Conservation (phyloP, 1,140 invertebrate genomes). For the Saccostrea glomerata region DNA sequence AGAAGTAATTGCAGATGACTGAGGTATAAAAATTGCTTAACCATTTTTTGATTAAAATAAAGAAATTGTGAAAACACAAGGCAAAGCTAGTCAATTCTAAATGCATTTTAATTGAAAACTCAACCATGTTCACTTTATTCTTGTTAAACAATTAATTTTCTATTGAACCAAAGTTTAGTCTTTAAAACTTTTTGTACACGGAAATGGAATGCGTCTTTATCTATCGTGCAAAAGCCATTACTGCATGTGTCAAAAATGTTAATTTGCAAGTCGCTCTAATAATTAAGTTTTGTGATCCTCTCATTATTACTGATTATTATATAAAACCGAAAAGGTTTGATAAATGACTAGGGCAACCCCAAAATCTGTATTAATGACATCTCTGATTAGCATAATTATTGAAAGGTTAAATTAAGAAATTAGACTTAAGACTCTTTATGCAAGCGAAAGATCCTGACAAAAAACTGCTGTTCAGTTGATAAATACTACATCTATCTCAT, state of each 20-base stretch:
- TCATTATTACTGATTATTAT: slow-evolving; percentile 21
- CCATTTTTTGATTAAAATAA: too few species aligned
- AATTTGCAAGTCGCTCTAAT: slow-evolving; percentile 12
- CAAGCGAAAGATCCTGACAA: too few species aligned
- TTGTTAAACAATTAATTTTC: not conserved
- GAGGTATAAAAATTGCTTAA: too few species aligned
- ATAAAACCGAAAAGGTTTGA: not conserved
- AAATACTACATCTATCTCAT: too few species aligned
- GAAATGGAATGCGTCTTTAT: not conserved
- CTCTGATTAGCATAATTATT: slow-evolving; percentile 8
- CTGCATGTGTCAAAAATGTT: slow-evolving; percentile 23
- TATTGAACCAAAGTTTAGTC: not conserved
- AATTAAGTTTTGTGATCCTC: not conserved
- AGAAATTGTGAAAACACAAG: too few species aligned
- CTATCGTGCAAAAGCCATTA: slow-evolving; percentile 8
- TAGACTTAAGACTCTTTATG: too few species aligned
- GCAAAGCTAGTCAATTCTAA: too few species aligned
- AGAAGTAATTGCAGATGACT: too few species aligned
- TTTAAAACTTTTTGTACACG: not conserved
- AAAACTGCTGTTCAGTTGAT: too few species aligned
- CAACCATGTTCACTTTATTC: too few species aligned
- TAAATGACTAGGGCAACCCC: not conserved
- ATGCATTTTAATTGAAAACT: too few species aligned
- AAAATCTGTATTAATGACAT: not conserved
- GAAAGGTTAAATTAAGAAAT: too few species aligned